Evolutionary conservation across 2,797 vertebrate species (phyloP).

Genomic region (Lates japonicus): DNA sequence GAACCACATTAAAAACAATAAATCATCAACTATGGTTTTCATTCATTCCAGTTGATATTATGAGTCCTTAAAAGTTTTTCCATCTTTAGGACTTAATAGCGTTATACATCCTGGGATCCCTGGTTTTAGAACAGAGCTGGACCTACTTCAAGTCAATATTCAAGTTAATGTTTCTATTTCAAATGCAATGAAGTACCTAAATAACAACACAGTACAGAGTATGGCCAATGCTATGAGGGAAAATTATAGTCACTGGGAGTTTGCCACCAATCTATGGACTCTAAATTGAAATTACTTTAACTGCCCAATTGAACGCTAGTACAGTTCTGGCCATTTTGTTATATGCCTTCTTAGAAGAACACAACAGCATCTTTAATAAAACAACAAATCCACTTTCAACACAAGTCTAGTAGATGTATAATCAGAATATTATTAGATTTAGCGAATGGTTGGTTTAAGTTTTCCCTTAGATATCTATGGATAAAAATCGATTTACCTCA

Average conservation of each 20-base stretch:
- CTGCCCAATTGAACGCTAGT: not conserved
- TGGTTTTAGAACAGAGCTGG: not conserved
- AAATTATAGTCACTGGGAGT: not conserved
- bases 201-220: not conserved
- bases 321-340: not conserved
- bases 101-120: not conserved
- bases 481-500: not conserved
- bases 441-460: too few relatives aligned
- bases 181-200: not conserved
- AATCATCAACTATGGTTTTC: slow-evolving; percentile 1
- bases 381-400: not conserved
- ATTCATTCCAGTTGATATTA: slow-evolving; percentile 9
- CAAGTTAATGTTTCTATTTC: not conserved
- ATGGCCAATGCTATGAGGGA: not conserved
- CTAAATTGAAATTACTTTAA: not conserved
- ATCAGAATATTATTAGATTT: too few relatives aligned
- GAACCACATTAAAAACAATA: slow-evolving; percentile 4
- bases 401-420: not conserved
- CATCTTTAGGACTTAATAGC: not conserved
- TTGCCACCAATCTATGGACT: not conserved
- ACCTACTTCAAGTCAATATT: not conserved
- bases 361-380: not conserved
- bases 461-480: not conserved
- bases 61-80: not conserved
- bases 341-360: not conserved